phyloP scores from a whole-genome alignment of 2,797 vertebrate genomes.

The Sylvilagus floridanus region DNA sequence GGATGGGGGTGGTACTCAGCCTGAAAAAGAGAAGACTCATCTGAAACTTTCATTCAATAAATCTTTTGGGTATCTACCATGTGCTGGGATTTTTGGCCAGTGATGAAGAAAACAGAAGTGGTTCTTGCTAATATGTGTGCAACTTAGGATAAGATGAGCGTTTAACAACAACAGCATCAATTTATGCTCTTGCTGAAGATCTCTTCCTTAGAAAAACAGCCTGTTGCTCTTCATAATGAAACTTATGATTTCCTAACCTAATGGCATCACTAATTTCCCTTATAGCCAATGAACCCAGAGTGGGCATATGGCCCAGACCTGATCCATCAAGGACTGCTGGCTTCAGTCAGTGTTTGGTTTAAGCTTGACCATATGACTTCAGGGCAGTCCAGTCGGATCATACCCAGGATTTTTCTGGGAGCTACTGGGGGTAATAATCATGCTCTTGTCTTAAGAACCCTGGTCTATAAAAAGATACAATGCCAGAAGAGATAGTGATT shows the following conservation, averaged over 20 bases:
- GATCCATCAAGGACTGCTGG: neutral
- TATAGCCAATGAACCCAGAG: neutral
- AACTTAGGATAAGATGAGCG: neutral
- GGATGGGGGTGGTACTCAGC: neutral
- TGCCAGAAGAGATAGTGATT: neutral
- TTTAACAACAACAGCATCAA: neutral
- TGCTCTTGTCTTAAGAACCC: neutral
- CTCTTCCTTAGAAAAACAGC: slow-evolving; percentile 36
- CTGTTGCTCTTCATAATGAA: neutral
- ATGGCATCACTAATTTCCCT: neutral
- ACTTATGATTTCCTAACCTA: neutral
- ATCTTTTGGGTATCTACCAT: neutral
- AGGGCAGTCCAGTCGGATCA: neutral
- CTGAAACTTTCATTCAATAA: slow-evolving; percentile 1
- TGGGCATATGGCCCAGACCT: neutral
- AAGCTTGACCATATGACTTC: neutral
- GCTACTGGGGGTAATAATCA: neutral
- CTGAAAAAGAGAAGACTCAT: slow-evolving; percentile 18
- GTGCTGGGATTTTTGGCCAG: neutral
- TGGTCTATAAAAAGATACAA: neutral
- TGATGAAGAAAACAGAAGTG: neutral
- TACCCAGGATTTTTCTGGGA: neutral
- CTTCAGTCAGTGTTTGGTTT: neutral
- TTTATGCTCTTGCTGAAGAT: neutral
- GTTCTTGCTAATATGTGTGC: neutral